These are phyloP conservation scores for Philotrypesis tridentata DNA, from an alignment of 1,140 invertebrate species.

Conservation along the genomic window DNA sequence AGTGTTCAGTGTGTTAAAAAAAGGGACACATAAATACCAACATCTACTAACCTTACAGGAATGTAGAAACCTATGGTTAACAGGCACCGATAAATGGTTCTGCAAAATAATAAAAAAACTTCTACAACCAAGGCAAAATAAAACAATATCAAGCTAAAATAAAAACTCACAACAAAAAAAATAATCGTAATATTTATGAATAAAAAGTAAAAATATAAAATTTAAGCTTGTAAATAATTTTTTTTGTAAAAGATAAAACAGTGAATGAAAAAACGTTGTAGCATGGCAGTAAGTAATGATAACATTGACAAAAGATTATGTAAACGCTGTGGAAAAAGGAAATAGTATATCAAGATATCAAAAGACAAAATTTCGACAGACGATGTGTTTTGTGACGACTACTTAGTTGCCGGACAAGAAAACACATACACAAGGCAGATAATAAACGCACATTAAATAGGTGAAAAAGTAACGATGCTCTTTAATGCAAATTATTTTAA, in stretches of 20 bases:
- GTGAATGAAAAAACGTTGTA: conserved; percentile 9
- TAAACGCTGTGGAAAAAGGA: conserved; percentile 39
- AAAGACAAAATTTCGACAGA: neutral
- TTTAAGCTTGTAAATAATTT: neutral
- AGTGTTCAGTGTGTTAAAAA: conserved; percentile 51
- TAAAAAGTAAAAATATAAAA: neutral
- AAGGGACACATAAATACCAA: conserved; percentile 53
- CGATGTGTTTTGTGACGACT: neutral
- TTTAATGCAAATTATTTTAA: conserved; percentile 25
- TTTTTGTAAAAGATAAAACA: neutral
- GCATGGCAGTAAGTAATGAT: neutral
- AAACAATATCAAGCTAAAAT: conserved; percentile 73
- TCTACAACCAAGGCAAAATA: conserved; percentile 78
- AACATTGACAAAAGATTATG: conserved; percentile 21
- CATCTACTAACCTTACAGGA: conserved; percentile 83
- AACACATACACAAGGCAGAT: conserved; percentile 7
- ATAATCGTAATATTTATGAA: neutral
- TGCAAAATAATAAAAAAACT: conserved; percentile 83
- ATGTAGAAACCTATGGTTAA: conserved; percentile 88
- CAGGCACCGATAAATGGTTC: conserved; percentile 90
- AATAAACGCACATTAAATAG: neutral
- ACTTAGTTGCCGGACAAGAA: neutral
- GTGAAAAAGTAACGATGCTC: neutral
- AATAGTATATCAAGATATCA: conserved; percentile 44
- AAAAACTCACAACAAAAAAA: conserved; percentile 56